These are phyloP conservation scores for Halotydeus destructor DNA, from an alignment of 1,140 invertebrate species.

Conservation along the genomic window DNA sequence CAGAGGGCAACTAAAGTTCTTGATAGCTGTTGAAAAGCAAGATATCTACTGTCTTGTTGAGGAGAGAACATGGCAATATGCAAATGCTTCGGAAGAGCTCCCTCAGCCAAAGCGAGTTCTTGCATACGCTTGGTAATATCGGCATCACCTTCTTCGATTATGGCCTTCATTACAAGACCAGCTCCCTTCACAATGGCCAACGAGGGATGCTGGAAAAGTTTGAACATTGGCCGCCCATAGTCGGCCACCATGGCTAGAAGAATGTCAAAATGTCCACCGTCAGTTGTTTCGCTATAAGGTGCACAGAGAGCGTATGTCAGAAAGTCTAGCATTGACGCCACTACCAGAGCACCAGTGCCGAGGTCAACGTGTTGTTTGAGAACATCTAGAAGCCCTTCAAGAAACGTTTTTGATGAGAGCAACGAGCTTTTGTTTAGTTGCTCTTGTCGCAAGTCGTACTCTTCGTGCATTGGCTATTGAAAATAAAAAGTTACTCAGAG, in stretches of 20 bases:
- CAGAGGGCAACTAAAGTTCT: slow-evolving; percentile 91
- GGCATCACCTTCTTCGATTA: slow-evolving; percentile 86
- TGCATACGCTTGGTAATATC: slow-evolving; percentile 86
- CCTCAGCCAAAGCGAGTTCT: slow-evolving; percentile 80
- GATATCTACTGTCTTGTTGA: slow-evolving; percentile 44
- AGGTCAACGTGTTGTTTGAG: slow-evolving; percentile 76
- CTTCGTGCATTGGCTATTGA: slow-evolving; percentile 72
- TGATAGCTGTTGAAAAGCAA: slow-evolving; percentile 67
- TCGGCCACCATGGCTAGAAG: slow-evolving; percentile 80
- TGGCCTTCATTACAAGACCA: slow-evolving; percentile 82
- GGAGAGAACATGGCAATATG: slow-evolving; percentile 70
- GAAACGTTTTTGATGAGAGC: slow-evolving; percentile 70
- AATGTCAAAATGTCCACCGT: slow-evolving; percentile 88
- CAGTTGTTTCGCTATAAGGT: slow-evolving; percentile 96
- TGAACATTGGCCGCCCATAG: slow-evolving; percentile 70
- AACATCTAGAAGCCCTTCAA: slow-evolving; percentile 80
- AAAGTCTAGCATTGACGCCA: slow-evolving; percentile 85
- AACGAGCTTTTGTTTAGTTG: slow-evolving; percentile 93
- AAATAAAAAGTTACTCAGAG: slow-evolving; percentile 9
- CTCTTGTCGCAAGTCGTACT: slow-evolving; percentile 80
- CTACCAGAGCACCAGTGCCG: slow-evolving; percentile 40
- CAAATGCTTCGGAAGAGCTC: slow-evolving; percentile 82
- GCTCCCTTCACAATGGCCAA: slow-evolving; percentile 94
- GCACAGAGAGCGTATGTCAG: slow-evolving; percentile 95
- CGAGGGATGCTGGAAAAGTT: slow-evolving; percentile 90